Conservation (phyloP, 2,797 vertebrate species). For the Chanos chanos region DNA sequence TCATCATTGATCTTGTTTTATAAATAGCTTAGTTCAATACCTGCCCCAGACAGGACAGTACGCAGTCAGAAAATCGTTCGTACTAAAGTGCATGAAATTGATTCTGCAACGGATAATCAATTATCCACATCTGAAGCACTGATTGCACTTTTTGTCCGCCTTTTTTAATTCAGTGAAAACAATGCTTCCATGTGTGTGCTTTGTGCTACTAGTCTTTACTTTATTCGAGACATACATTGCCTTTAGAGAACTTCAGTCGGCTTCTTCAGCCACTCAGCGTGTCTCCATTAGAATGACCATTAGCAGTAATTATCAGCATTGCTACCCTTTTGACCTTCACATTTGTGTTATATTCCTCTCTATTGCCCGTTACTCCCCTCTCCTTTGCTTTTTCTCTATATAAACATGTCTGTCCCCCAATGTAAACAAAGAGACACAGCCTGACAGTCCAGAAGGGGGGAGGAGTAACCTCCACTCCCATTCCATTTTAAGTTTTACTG, state of each 20-base stretch:
- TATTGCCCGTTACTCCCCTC: conserved; percentile 38
- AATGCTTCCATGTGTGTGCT: no score
- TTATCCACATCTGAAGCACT: neutral
- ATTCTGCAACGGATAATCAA: conserved; percentile 16
- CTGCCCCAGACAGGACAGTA: neutral
- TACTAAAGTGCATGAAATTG: conserved; percentile 15
- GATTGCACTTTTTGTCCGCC: neutral
- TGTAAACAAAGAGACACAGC: conserved; percentile 54
- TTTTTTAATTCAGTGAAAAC: neutral
- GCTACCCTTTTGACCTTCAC: neutral
- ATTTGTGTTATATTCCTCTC: conserved; percentile 26
- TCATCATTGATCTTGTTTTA: conserved; percentile 1
- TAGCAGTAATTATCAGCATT: neutral
- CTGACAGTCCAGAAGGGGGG: conserved; percentile 27
- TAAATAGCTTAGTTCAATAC: neutral
- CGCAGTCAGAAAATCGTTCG: conserved; percentile 11
- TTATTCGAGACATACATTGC: no score
- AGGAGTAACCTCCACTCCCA: no score
- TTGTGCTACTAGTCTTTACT: no score
- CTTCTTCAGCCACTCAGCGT: no score
- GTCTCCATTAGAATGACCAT: neutral
- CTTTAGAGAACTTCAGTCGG: no score
- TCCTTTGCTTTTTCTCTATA: conserved; percentile 48
- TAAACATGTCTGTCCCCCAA: conserved; percentile 57
- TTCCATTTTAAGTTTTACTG: no score